These are phyloP conservation scores for Stichopus chloronotus DNA, from an alignment of 35 echinoderm and acorn worm species.

Conservation along the genomic window DNA sequence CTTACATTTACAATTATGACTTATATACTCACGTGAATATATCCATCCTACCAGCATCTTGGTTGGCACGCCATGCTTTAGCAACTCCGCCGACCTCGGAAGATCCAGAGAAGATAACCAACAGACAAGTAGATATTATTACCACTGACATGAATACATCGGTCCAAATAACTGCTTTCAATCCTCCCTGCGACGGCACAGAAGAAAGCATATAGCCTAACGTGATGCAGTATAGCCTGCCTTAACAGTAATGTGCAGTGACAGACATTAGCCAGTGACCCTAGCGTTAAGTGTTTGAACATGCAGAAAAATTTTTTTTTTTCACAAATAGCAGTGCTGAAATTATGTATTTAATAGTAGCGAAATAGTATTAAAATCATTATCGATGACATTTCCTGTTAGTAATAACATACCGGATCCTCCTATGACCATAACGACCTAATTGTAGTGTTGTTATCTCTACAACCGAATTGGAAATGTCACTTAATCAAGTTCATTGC, in stretches of 20 bases:
- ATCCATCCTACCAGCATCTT: slow-evolving; percentile 39
- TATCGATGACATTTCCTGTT: too few species aligned
- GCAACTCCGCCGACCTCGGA: slow-evolving; percentile 25
- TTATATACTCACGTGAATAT: background rate
- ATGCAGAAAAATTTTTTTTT: too few species aligned
- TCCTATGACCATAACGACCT: too few species aligned
- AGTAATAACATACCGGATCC: too few species aligned
- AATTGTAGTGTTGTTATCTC: too few species aligned
- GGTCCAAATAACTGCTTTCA: slow-evolving; percentile 61
- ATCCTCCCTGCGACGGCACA: slow-evolving; percentile 10
- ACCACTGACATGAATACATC: slow-evolving; percentile 49
- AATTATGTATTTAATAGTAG: too few species aligned
- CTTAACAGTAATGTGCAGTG: background rate
- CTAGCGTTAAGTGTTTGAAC: background rate
- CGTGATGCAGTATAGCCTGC: background rate
- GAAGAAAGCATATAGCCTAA: background rate
- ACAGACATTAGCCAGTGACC: background rate
- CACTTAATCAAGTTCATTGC: too few species aligned
- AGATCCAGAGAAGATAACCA: slow-evolving; percentile 34
- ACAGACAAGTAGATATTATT: background rate
- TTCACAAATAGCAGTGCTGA: too few species aligned
- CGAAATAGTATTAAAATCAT: too few species aligned
- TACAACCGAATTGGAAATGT: too few species aligned
- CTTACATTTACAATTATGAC: too few species aligned
- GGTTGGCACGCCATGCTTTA: slow-evolving; percentile 15